Conservation (phyloP, 2,113 vertebrate species). For the Spermophilus dauricus region DNA sequence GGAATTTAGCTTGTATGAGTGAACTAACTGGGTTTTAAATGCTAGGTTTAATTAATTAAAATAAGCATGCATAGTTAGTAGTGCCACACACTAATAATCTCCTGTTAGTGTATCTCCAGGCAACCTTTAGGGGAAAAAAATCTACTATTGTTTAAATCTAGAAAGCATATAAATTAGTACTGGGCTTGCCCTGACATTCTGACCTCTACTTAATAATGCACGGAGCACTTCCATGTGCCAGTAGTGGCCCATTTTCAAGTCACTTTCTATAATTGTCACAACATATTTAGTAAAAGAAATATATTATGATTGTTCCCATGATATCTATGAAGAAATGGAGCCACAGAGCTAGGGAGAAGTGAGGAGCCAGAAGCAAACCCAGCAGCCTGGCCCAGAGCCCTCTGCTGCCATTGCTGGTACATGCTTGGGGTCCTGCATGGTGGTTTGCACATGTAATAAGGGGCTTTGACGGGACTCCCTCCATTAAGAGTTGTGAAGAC, state of each 20-base stretch:
- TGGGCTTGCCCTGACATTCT: background rate
- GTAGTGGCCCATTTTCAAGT: background rate
- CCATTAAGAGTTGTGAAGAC: background rate
- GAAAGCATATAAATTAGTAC: background rate
- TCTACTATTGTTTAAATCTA: background rate
- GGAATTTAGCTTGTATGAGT: background rate
- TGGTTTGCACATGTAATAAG: accelerated
- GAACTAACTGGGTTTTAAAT: background rate
- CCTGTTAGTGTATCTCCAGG: background rate
- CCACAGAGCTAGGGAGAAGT: accelerated
- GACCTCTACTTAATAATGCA: background rate
- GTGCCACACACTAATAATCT: background rate
- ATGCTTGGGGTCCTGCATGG: accelerated
- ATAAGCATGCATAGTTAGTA: background rate
- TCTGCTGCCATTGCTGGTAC: no score
- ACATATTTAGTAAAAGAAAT: background rate
- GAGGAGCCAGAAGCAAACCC: background rate
- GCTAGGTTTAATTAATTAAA: background rate
- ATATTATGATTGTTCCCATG: background rate
- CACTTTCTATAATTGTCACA: background rate
- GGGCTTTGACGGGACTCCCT: background rate
- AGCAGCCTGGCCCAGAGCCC: background rate
- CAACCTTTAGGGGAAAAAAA: no score
- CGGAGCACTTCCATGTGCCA: accelerated
- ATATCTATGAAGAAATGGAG: background rate